Conservation (phyloP, 2,797 vertebrate genomes). For the Anguilla obscura region DNA sequence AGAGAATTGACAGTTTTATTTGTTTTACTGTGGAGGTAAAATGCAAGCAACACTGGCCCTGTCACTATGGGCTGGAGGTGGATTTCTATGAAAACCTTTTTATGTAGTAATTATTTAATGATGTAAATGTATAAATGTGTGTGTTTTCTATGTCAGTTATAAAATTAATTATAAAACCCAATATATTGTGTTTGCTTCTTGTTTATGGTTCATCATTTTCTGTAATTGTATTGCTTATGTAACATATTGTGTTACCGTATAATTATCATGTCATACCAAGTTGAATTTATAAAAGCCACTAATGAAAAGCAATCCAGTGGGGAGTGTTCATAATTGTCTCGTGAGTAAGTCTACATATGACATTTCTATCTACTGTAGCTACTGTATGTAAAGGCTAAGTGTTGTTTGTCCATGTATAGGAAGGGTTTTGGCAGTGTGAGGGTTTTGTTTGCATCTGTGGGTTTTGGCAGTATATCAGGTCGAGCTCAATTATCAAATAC, state of each 20-base stretch:
- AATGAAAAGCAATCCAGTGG: neutral
- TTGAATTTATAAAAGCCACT: neutral
- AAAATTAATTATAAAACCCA: neutral
- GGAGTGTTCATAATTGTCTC: neutral
- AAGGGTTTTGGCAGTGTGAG: neutral
- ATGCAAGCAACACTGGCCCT: neutral
- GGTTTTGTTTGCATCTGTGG: too few relatives aligned
- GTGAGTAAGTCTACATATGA: neutral
- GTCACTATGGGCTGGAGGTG: neutral
- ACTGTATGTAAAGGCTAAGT: neutral
- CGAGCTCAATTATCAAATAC: neutral
- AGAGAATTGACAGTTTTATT: neutral
- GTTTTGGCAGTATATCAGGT: neutral
- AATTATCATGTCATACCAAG: neutral
- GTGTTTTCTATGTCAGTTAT: neutral
- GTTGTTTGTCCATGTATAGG: neutral
- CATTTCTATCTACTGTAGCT: neutral
- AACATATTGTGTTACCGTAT: neutral
- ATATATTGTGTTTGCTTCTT: neutral
- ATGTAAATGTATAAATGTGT: neutral
- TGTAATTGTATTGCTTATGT: neutral
- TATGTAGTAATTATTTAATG: neutral
- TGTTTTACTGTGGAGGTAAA: neutral
- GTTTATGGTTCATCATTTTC: neutral
- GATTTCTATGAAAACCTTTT: neutral